Evolutionary conservation across 2,888 invertebrate species (phyloP), one percentile per base, ranked within the genome.

Genomic region (Macaria liturata): DNA sequence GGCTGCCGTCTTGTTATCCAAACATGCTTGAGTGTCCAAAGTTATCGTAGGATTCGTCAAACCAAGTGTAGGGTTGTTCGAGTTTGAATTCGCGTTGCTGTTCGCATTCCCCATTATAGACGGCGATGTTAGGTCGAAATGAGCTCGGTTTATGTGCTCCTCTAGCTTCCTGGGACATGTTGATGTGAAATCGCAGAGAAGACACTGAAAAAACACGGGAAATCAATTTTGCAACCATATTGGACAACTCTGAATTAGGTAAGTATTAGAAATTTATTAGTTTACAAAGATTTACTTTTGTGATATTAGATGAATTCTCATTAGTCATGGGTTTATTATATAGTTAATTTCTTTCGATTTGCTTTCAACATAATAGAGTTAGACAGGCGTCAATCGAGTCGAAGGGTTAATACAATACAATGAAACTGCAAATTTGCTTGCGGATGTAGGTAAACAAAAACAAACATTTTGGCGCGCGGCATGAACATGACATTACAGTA

Each of bases 141-240:
- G 97, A 64, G 95, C 95, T 51, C 96, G 93, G 82, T 97, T 97
- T 77, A 97, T 95, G 82, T 97, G 97, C 81, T 96, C 96, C 77
- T 97, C 96, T 65, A 97, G 87, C 73, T 94, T 94, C 62, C 93
- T 89, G 0, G 96, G 95, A 84, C 95, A 95, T 79, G 94, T 93
- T 75, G 95, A 95, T 60, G 93, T 94, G 76, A 95, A 96, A 72
- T 94, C 94, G 84, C 97, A 97, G 83, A 97, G 93, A 47, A 96
- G 95, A 83, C 97, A 97, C 90, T 95, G 87, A 31, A 91, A 90
- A 46, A 1, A 32, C 34, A 7, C 4, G 20, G 20, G 1, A 20
- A 20, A 20, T 20, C 20, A 20, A 20, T 20, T 20, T 20, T 20
- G 20, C 20, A 20, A 20, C 20, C 20, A 2, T 20, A 2, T 20